Evolutionary conservation across 1,140 invertebrate species (phyloP), one percentile per base, ranked within the genome.

Genomic region (Penaeus vannamei): DNA sequence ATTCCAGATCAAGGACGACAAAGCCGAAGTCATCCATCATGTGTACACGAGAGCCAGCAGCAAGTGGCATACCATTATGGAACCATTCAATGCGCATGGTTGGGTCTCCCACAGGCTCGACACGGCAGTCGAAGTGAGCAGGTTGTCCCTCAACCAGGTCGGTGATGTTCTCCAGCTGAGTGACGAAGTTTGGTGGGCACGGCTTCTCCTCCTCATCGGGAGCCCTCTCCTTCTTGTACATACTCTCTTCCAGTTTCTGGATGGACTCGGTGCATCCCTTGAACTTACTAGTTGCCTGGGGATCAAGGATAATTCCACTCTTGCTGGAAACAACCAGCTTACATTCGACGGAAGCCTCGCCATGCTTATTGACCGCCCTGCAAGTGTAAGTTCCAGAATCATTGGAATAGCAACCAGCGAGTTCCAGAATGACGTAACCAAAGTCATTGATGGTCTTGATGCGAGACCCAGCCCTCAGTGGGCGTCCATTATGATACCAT

Each of bases 401-500:
- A 86, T 97, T 94, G 93, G 96, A 96, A 92, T 97, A 97, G 85
- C 97, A 96, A 79, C 96, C 97, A 76, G 96, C 95, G 64, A 98
- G 96, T 94, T 98, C 97, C 76, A 98, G 93, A 92, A 98, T 98
- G 4, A 98, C 97, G 92, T 88, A 91, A 72, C 97, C 97, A 93
- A 98, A 98, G 92, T 98, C 97, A 91, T 97, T 97, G 87, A 98
- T 98, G 0, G 97, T 98, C 92, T 98, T 98, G 85, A 98, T 96
- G 93, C 97, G 95, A 17, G 97, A 97, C 79, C 97, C 97, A 89
- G 96, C 95, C 92, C 96, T 95, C 76, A 98, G 94, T 19, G 97
- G 95, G 94, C 98, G 97, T 60, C 98, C 98, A 93, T 99, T 98
- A 91, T 98, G 97, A 95, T 96, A 99, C 98, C 98, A 99, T 93